Evolutionary conservation across 2,888 invertebrate genomes (phyloP), one percentile per base, ranked within the genome.

Genomic region (Eupsilia transversa): DNA sequence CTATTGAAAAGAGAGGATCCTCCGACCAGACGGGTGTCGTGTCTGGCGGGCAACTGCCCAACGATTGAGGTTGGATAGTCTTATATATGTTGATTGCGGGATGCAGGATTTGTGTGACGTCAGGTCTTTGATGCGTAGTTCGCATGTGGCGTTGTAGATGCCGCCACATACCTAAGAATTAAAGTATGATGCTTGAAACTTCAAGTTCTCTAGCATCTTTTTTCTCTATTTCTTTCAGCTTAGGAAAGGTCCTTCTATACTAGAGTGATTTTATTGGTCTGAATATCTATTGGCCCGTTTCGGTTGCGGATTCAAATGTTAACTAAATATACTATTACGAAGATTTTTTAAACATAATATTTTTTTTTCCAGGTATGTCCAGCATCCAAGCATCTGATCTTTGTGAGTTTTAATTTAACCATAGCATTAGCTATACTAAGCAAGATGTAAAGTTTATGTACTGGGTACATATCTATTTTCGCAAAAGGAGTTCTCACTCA

Each of bases 311-410:
- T 56, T 56, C 9, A 56, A 56, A 56, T 7, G 1, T 30, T 56
- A 3, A 20, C 3, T 3, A 1, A 1, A 27, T 38, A 2, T 38
- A 12, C 38, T 27, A 14, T 52, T n/a, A 1, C 6, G 10, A 12
- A 20, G 4, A 10, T 5, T 23, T 30, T 3, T 17, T 17, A 33
- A 10, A 65, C 17, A 52, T 23, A 14, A 17, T n/a, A 10, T 33
- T 49, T 3, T 49, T 68, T 52, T 43, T 75, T 74, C 17, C 75
- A 74, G 73, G 73, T 74, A 74, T 23, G 52, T 74, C 43, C 3
- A 61, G 5, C 33, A 6, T 35, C 23, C 1, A 12, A 17, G 23
- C 4, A 27, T 57, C 41, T 43, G 1, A 27, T 35, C 0, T 20
- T 35, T 35, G 73, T 74, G 12, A 74, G 73, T 75, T 49, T 27